Evolutionary conservation across 2,113 vertebrate genomes (phyloP).

Genomic region (Erythrocebus patas): DNA sequence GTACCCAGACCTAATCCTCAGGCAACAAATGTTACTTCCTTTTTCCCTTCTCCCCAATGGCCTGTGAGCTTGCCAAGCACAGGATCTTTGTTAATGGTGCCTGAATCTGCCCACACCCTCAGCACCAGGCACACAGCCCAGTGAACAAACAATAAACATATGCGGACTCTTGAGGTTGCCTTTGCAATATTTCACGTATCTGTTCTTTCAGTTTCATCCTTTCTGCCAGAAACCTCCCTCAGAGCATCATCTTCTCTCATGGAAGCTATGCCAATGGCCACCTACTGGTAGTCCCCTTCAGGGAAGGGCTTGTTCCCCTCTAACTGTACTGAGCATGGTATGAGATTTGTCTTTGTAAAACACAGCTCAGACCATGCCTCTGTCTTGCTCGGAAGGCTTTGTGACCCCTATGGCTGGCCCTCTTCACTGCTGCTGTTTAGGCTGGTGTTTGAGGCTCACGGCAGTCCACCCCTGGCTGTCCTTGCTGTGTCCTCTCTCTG

Average conservation of each 20-base stretch:
- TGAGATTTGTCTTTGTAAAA: background rate
- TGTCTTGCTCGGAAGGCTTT: background rate
- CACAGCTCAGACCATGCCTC: background rate
- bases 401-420: background rate
- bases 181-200: background rate
- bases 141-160: background rate
- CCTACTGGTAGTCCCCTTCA: background rate
- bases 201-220: background rate
- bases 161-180: background rate
- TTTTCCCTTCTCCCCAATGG: background rate
- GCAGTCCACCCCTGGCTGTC: background rate
- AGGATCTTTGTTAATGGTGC: background rate
- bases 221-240: background rate
- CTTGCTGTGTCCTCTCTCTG: background rate
- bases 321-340: background rate
- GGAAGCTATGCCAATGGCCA: background rate
- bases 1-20: background rate
- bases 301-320: background rate
- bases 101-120: background rate
- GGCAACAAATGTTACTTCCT: background rate
- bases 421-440: background rate
- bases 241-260: background rate
- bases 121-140: background rate
- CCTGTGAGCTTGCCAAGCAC: background rate
- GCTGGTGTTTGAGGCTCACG: background rate